These are phyloP conservation scores for Tyrophagus putrescentiae DNA, from an alignment of 1,140 invertebrate genomes.

Conservation along the genomic window DNA sequence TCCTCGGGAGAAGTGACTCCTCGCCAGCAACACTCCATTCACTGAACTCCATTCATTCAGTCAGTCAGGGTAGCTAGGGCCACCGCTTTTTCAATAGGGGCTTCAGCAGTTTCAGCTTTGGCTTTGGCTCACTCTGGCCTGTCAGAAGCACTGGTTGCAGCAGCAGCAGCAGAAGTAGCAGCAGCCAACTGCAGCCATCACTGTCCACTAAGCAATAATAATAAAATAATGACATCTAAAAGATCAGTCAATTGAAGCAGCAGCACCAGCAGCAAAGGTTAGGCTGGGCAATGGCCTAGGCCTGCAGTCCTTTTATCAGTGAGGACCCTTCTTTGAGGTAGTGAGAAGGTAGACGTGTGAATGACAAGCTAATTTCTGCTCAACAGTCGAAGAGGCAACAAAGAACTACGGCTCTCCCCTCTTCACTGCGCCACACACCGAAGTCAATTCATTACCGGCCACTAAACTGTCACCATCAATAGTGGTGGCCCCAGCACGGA, in stretches of 20 bases:
- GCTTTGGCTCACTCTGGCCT: too few relatives aligned
- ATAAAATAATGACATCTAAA: conserved; percentile 15
- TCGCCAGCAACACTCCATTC: too few relatives aligned
- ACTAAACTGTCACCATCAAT: not conserved
- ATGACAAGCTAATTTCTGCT: conserved; percentile 16
- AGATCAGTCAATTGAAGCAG: conserved; percentile 10
- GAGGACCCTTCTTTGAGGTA: not conserved
- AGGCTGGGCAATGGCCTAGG: not conserved
- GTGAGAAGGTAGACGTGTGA: conserved; percentile 8
- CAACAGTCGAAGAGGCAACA: conserved; percentile 6
- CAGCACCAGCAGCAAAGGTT: too few relatives aligned
- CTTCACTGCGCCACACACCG: not conserved
- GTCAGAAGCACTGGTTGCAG: too few relatives aligned
- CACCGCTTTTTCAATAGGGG: not conserved
- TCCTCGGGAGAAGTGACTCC: conserved; percentile 12
- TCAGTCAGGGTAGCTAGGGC: not conserved
- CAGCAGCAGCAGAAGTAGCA: too few relatives aligned
- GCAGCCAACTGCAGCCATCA: too few relatives aligned
- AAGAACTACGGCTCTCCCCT: not conserved
- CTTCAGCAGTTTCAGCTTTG: not conserved
- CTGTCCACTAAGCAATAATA: conserved; percentile 7
- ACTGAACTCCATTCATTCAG: not conserved
- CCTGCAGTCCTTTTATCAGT: not conserved
- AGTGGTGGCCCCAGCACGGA: too few relatives aligned
- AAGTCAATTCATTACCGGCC: conserved; percentile 12